These are phyloP conservation scores for Mylabris phalerata DNA, from an alignment of 1,140 invertebrate genomes.

Conservation along the genomic window DNA sequence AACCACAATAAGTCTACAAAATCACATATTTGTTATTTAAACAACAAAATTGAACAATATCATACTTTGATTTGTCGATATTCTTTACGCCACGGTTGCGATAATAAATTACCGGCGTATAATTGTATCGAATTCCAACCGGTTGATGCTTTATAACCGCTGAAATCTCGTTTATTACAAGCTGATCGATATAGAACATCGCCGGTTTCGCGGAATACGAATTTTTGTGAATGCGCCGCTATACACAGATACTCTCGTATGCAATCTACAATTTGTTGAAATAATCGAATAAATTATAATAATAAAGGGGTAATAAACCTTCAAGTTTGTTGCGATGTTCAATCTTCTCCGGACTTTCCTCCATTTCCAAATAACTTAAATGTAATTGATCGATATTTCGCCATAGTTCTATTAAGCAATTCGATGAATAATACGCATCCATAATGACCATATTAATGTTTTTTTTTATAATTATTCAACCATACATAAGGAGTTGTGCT, in stretches of 20 bases:
- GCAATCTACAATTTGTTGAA: slow-evolving; percentile 55
- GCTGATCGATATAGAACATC: slow-evolving; percentile 68
- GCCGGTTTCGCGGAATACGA: slow-evolving; percentile 63
- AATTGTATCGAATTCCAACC: slow-evolving; percentile 78
- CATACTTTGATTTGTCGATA: slow-evolving; percentile 68
- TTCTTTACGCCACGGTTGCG: slow-evolving; percentile 83
- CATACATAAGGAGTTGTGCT: background rate
- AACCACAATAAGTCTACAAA: slow-evolving; percentile 73
- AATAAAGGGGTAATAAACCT: slow-evolving; percentile 44
- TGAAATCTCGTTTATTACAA: slow-evolving; percentile 62
- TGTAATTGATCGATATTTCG: slow-evolving; percentile 61
- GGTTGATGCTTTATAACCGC: slow-evolving; percentile 67
- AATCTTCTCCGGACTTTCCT: slow-evolving; percentile 67
- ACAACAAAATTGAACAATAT: too few relatives aligned
- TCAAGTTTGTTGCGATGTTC: slow-evolving; percentile 66
- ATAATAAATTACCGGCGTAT: slow-evolving; percentile 76
- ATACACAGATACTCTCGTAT: slow-evolving; percentile 70
- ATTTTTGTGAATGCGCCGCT: slow-evolving; percentile 74
- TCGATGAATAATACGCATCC: slow-evolving; percentile 36
- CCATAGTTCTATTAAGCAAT: slow-evolving; percentile 56
- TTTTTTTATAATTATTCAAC: background rate
- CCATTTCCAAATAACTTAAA: slow-evolving; percentile 66
- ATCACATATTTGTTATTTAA: background rate
- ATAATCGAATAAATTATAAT: slow-evolving; percentile 21
- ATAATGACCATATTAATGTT: slow-evolving; percentile 34